Conservation (phyloP, 2,797 vertebrate genomes). For the Manis javanica region DNA sequence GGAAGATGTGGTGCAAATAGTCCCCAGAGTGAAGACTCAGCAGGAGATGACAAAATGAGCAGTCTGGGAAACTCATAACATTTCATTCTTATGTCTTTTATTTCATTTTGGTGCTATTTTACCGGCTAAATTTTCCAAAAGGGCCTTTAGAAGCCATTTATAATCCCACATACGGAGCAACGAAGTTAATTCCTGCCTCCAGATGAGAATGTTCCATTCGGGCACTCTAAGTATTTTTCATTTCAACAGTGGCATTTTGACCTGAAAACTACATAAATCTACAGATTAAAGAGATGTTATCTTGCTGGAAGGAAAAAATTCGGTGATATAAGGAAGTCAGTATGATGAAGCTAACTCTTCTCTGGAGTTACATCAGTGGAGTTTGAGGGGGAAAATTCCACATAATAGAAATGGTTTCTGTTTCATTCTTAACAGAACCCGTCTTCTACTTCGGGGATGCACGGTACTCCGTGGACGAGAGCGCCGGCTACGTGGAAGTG, state of each 20-base stretch:
- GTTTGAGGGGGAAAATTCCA: constrained; percentile 75
- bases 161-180: background rate
- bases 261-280: background rate
- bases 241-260: background rate
- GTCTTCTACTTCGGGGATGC: constrained; percentile 93
- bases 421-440: constrained; percentile 88
- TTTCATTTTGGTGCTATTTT: background rate
- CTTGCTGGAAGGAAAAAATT: background rate
- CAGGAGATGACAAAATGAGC: background rate
- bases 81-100: background rate
- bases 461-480: constrained; percentile 93
- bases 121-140: background rate
- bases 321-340: rapidly evolving
- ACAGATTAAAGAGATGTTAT: background rate
- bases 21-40: background rate
- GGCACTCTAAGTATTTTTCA: background rate
- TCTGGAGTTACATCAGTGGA: background rate
- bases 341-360: background rate
- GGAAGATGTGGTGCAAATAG: background rate
- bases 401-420: constrained; percentile 56
- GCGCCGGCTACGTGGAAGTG: constrained; percentile 92
- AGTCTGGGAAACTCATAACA: background rate
- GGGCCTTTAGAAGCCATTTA: background rate
- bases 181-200: background rate
- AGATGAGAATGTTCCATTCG: background rate